Base-by-base conservation (phyloP, 2,888 invertebrate species). In the Flexamia atlantica region DNA sequence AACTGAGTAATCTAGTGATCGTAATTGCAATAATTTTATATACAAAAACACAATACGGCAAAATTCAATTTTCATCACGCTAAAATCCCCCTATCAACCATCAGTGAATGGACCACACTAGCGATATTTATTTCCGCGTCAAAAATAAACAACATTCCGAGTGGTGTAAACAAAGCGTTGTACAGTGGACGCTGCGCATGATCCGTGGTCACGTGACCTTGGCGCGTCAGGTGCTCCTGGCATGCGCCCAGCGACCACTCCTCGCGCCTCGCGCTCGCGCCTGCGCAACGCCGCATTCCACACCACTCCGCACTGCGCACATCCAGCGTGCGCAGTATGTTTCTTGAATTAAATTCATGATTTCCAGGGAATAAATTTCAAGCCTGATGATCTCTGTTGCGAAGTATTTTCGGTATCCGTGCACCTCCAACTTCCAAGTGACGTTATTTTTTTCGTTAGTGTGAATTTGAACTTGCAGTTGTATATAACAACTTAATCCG, bases 101-200 rank as follows among this genome's bases (percentile, higher is more conserved):
- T 46, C 46, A 46, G 46, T 46, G 7, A 7, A 9, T 17, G n/a
- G 14, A 12, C 12, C 14, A 17, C 46, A 46, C 1, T n/a, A 23
- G 57, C n/a, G 20, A 57, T 57, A 57, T 57, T 7, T 57, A 57
- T 57, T 7, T 57, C 64, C 17, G 17, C 64, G 10, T 14, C 17
- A 30, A 64, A 64, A 64, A 64, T 64, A 64, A 64, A 64, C 64
- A 64, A 17, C 25, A 28, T 64, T 64, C 64, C 64, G 30, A 30
- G 12, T 64, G 64, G 64, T 30, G 64, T 30, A 64, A 64, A 64
- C 64, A 64, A 64, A 64, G 64, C 25, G 28, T 28, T 30, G 64
- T 64, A 64, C 64, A 64, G 64, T 64, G 28, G 14, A 30, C 64
- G 64, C 30, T 64, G 64, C 64, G 64, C 64, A 64, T 64, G 64